phyloP scores from a whole-genome alignment of 92 coral and sea anemone genomes.

The Epizoanthus rinbou region DNA sequence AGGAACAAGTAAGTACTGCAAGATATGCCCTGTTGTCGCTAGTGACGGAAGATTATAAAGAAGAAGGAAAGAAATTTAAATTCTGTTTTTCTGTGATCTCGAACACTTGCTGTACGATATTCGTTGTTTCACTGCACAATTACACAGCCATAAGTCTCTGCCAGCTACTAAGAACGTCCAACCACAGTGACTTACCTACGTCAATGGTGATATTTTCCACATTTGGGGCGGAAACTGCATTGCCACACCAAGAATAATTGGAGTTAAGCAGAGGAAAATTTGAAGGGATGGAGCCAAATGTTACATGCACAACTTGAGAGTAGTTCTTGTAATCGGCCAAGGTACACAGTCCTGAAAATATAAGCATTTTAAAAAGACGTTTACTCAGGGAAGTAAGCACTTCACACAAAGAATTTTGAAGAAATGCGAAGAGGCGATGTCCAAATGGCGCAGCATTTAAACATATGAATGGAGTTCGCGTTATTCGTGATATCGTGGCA shows the following conservation, averaged over 20 bases:
- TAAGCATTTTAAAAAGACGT: not conserved
- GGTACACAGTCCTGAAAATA: not conserved
- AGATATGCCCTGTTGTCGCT: no score
- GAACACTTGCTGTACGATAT: no score
- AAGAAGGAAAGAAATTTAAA: no score
- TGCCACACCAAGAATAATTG: not conserved
- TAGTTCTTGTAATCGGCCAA: not conserved
- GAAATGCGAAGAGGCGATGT: no score
- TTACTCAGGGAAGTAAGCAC: not conserved
- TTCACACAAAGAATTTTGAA: no score
- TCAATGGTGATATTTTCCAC: constrained; percentile 8
- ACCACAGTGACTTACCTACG: not conserved
- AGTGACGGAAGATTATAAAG: no score
- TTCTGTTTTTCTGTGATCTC: no score
- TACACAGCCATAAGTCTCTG: not conserved
- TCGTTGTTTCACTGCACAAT: no score
- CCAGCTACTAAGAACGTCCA: not conserved
- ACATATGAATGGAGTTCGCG: no score
- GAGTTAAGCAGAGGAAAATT: not conserved
- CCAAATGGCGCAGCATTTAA: no score
- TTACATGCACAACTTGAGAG: not conserved
- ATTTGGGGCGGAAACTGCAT: not conserved
- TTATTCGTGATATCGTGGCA: no score
- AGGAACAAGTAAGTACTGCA: no score
- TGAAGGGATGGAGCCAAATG: not conserved